Conservation (phyloP, 2,113 vertebrate genomes). For the Neomonachus schauinslandi region DNA sequence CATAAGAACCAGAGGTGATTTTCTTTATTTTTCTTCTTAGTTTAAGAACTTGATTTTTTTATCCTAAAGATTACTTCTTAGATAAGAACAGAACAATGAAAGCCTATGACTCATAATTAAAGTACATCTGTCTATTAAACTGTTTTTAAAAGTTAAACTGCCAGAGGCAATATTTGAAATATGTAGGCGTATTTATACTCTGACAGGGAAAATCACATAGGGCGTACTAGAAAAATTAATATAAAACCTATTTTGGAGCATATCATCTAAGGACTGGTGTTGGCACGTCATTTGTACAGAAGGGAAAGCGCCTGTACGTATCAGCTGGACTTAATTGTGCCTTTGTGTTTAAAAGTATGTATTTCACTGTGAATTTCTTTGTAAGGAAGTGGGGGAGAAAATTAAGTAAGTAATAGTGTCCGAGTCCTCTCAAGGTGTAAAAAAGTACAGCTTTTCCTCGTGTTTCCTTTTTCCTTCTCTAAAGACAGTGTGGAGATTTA, state of each 20-base stretch:
- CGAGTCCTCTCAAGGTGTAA: background rate
- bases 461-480: background rate
- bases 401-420: background rate
- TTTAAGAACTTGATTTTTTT: background rate
- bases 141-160: conserved; percentile 41
- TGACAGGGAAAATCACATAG: background rate
- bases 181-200: background rate
- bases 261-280: background rate
- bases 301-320: background rate
- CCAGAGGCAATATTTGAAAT: background rate
- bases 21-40: background rate
- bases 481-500: background rate
- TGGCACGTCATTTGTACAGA: background rate
- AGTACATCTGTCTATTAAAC: background rate
- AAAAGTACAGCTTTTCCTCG: background rate
- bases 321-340: background rate
- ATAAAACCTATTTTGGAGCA: background rate
- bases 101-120: background rate
- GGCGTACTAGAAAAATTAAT: background rate
- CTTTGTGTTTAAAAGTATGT: background rate
- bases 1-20: background rate
- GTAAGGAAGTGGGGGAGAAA: background rate
- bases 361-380: background rate
- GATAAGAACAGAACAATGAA: conserved; percentile 24
- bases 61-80: background rate